Base-by-base conservation (phyloP, 1,140 invertebrate species). In the Drosophila sulfurigaster region DNA sequence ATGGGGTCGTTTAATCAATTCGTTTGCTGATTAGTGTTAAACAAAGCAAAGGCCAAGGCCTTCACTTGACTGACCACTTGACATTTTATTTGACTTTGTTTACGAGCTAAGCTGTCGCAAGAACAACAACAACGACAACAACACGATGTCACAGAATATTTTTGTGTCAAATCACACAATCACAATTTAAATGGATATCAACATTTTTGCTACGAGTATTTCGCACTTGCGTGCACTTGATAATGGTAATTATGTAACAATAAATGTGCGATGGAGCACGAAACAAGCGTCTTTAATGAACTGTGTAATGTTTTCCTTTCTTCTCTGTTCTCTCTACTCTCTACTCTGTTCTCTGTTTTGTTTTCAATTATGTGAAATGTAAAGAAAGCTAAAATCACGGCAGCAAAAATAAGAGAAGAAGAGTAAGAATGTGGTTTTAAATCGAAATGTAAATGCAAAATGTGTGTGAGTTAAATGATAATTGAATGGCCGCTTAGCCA, bases 191-290 rank as follows among this genome's bases (percentile, higher is more conserved):
- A 82, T 68, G 59, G 82, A 75, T 81, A 87, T 87, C 79, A 86
- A 63, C 54, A 82, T 54, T 82, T 65, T 69, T 74, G 79, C 57
- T 57, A 13, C 41, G n/a, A 43, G 41, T 13, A 79, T 79, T 79
- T 79, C 67, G 82, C 79, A 63, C 79, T 82, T 82, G 80, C 86
- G 73, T 88, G 83, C 82, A 72, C 69, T 86, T 70, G 65, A 82
- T 82, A 87, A 87, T 87, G 79, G 51, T 65, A 88, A 88, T 87
- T 87, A 82, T 88, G 69, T 88, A 87, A 88, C 85, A 88, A 82
- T 88, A 74, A 78, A 49, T 69, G 83, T 78, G 75, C 79, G 62
- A 77, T 80, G 78, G 60, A 82, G 83, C 83, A 74, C 66, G 66
- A 78, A 82, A 77, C 43, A 80, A 71, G 71, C 46, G 59, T 77